phyloP scores from a whole-genome alignment of 2,113 vertebrate species.

The Hipposideros armiger region DNA sequence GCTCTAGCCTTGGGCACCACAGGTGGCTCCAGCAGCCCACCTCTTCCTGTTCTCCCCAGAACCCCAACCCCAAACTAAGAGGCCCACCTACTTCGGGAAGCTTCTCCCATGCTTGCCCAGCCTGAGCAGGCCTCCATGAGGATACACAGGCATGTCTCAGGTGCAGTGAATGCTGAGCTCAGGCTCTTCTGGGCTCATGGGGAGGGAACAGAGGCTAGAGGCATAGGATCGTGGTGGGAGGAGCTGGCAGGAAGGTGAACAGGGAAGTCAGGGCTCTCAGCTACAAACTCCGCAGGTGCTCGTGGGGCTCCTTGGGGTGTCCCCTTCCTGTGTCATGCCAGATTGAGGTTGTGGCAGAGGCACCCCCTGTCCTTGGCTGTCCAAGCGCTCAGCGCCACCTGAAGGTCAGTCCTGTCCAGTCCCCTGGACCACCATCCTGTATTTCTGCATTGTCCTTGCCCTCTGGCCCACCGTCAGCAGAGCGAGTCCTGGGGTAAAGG shows the following conservation, averaged over 20 bases:
- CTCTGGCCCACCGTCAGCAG: background rate
- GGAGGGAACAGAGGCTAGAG: background rate
- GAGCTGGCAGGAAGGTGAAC: background rate
- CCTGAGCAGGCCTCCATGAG: background rate
- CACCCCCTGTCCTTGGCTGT: background rate
- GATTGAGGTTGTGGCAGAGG: background rate
- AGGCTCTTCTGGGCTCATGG: background rate
- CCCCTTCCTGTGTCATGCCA: background rate
- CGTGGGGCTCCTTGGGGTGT: fast-evolving
- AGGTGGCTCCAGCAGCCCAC: background rate
- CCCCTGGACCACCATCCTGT: background rate
- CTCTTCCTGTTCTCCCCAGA: background rate
- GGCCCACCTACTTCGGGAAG: background rate
- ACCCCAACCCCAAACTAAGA: background rate
- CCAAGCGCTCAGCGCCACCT: background rate
- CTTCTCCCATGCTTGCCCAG: background rate
- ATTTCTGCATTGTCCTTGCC: background rate
- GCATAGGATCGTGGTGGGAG: background rate
- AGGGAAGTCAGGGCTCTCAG: background rate
- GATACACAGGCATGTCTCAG: background rate
- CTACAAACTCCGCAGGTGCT: background rate
- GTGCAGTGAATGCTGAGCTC: background rate
- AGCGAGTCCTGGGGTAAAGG: background rate
- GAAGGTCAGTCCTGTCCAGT: background rate
- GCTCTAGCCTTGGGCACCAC: background rate